These are phyloP conservation scores for Bolborhynchus lineola DNA, from an alignment of 2,113 vertebrate species.

Conservation along the genomic window DNA sequence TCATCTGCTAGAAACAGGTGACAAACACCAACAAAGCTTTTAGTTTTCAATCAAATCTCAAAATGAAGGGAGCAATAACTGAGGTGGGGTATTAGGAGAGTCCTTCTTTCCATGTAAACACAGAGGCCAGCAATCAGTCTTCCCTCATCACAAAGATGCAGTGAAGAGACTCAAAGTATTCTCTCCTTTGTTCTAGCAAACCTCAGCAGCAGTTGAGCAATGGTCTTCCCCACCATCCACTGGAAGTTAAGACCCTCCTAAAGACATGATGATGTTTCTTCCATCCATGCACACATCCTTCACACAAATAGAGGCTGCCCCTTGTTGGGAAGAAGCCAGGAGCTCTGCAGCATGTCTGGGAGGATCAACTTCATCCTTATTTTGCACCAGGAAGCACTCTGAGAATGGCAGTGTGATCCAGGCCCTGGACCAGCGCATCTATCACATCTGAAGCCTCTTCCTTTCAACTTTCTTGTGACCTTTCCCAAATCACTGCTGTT, in stretches of 20 bases:
- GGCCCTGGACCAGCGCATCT: neutral
- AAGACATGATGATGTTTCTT: neutral
- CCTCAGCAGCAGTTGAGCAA: neutral
- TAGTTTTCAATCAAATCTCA: neutral
- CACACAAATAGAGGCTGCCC: accelerated
- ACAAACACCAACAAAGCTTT: neutral
- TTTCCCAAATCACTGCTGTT: neutral
- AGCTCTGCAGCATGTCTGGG: accelerated
- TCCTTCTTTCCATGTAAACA: neutral
- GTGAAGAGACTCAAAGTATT: neutral
- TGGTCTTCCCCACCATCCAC: neutral
- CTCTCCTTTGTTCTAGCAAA: neutral
- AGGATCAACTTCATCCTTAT: neutral
- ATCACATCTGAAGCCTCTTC: neutral
- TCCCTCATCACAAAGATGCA: neutral
- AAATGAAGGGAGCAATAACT: neutral
- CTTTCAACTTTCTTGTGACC: neutral
- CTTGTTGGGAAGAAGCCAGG: neutral
- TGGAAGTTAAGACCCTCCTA: neutral
- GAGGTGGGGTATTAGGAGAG: neutral
- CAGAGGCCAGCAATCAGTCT: neutral
- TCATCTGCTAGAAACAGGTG: neutral
- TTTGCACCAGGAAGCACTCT: neutral
- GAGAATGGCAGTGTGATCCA: neutral
- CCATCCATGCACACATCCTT: accelerated